These are phyloP conservation scores for Graptemys geographica DNA, from an alignment of 2,797 vertebrate genomes.

Conservation along the genomic window DNA sequence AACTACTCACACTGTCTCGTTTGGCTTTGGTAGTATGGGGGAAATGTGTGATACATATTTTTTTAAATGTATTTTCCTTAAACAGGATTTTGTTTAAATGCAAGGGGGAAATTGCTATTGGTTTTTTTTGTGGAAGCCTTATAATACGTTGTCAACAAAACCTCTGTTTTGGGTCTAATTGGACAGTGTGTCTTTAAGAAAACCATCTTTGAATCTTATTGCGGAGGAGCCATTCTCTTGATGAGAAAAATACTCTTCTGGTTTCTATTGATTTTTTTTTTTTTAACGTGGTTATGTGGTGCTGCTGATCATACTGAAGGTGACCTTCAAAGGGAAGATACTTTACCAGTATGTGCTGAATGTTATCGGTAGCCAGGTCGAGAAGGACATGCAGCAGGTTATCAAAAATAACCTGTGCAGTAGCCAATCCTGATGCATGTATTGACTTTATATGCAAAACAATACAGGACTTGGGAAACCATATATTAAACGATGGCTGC, in stretches of 20 bases:
- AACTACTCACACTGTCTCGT: neutral
- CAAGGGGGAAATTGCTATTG: neutral
- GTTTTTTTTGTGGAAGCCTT: neutral
- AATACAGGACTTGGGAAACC: too few relatives aligned
- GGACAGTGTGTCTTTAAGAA: neutral
- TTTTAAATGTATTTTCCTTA: neutral
- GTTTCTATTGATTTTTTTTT: neutral
- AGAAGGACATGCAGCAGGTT: neutral
- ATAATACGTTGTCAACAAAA: neutral
- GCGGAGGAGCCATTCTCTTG: neutral
- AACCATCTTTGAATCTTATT: neutral
- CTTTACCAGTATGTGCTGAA: neutral
- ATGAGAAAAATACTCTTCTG: neutral
- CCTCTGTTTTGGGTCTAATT: fast-evolving
- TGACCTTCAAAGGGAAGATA: slow-evolving; percentile 1
- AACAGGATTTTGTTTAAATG: neutral
- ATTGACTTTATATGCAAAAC: neutral
- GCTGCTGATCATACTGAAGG: neutral
- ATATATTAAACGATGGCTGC: neutral
- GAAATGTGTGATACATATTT: neutral
- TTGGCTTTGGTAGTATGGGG: neutral
- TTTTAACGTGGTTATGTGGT: neutral
- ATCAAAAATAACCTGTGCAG: neutral
- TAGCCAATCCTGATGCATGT: fast-evolving
- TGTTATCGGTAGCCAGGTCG: neutral